A percentile compares a stretch with the other conserved stretches of the same genome.
Evolutionary conservation across 2,888 invertebrate species (phyloP).

Genomic region (Noctua comes): DNA sequence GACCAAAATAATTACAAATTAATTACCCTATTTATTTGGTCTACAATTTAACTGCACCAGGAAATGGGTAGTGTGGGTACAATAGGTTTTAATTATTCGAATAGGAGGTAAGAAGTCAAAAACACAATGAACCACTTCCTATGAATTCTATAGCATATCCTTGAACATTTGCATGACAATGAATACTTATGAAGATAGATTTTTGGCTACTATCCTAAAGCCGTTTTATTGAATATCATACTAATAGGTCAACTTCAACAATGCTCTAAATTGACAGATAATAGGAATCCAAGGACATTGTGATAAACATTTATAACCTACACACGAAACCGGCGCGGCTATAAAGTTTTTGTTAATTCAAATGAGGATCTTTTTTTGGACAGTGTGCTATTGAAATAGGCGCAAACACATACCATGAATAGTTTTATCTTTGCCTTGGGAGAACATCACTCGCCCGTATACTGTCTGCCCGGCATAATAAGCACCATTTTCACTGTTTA

Average conservation of each 20-base stretch:
- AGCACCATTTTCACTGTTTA: conserved; percentile 79
- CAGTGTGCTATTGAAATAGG: conserved; percentile 20
- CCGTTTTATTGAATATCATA: not conserved
- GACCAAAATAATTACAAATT: not conserved
- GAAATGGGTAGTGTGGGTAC: not conserved
- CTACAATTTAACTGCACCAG: not conserved
- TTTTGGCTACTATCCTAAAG: not conserved
- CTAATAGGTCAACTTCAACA: not conserved
- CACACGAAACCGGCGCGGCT: conserved; percentile 7
- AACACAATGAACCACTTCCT: not conserved
- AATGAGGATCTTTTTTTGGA: conserved; percentile 27
- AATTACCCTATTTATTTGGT: too few relatives aligned
- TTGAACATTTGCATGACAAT: conserved; percentile 30
- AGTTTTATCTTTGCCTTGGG: conserved; percentile 79
- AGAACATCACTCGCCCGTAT: conserved; percentile 79
- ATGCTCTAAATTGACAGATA: not conserved
- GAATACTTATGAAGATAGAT: not conserved
- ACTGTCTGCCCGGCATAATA: conserved; percentile 83
- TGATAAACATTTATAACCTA: conserved; percentile 19
- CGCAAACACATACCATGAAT: conserved; percentile 81
- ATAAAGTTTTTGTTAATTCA: conserved; percentile 27
- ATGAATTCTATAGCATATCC: not conserved
- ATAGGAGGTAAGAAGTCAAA: not conserved
- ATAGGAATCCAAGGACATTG: not conserved
- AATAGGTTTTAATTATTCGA: not conserved